phyloP scores from a whole-genome alignment of 2,113 vertebrate species.

The Calyptomena viridis region DNA sequence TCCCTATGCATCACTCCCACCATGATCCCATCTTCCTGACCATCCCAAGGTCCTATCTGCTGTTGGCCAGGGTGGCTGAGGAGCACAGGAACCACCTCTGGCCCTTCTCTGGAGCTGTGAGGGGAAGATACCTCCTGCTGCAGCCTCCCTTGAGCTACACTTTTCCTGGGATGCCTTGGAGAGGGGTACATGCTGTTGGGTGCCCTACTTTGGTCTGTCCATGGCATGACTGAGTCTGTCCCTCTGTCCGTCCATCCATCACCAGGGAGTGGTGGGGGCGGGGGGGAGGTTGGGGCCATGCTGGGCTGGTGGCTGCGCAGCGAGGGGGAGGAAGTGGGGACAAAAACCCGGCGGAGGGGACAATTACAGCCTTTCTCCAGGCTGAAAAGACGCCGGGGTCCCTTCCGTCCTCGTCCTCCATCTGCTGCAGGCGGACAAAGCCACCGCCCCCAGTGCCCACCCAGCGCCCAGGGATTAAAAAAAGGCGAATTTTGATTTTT shows the following conservation, averaged over 20 bases:
- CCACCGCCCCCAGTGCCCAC: slow-evolving; percentile 7
- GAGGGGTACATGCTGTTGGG: background rate
- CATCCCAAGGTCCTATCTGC: background rate
- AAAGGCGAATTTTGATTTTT: slow-evolving; percentile 34
- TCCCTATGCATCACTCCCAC: rapidly evolving
- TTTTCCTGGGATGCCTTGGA: background rate
- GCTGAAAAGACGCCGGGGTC: slow-evolving; percentile 38
- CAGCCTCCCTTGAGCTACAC: background rate
- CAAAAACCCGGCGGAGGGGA: background rate
- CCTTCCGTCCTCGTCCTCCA: slow-evolving; percentile 3
- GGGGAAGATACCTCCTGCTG: background rate
- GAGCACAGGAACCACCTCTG: background rate
- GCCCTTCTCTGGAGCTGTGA: background rate
- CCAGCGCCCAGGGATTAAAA: slow-evolving; percentile 42
- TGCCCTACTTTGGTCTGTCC: background rate
- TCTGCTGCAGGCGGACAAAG: slow-evolving; percentile 29
- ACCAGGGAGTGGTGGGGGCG: background rate
- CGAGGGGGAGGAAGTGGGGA: background rate
- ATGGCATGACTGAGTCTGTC: rapidly evolving
- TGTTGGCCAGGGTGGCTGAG: background rate
- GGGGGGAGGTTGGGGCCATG: background rate
- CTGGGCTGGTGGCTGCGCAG: background rate
- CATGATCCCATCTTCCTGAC: rapidly evolving
- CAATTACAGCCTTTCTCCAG: slow-evolving; percentile 29
- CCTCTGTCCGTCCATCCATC: rapidly evolving